Conservation (phyloP, 2,888 invertebrate species). For the Rhyacophila evoluta region DNA sequence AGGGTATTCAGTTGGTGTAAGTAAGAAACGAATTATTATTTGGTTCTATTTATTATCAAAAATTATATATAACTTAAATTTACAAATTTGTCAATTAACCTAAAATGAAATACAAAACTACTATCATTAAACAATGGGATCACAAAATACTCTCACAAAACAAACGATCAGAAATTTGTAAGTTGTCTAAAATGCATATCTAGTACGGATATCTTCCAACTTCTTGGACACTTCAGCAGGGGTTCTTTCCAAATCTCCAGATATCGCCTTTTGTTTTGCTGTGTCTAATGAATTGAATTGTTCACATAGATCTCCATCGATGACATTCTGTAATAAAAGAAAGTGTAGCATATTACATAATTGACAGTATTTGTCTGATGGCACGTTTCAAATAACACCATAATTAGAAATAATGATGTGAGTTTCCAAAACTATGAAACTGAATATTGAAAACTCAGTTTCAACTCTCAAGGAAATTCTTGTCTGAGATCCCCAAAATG, state of each 20-base stretch:
- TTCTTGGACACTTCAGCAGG: conserved; percentile 98
- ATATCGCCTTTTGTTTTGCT: conserved; percentile 93
- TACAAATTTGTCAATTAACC: neutral
- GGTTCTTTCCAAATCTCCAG: conserved; percentile 93
- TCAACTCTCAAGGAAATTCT: conserved; percentile 67
- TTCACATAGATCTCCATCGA: conserved; percentile 99
- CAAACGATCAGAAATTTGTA: neutral
- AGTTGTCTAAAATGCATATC: conserved; percentile 92
- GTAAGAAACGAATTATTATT: neutral
- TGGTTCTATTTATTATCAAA: neutral
- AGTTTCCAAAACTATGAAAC: conserved; percentile 66
- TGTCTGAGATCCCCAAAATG: conserved; percentile 55
- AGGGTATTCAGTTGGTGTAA: neutral
- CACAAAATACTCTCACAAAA: neutral
- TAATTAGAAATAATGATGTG: conserved; percentile 57
- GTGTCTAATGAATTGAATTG: conserved; percentile 97
- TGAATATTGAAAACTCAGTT: conserved; percentile 56
- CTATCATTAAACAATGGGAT: neutral
- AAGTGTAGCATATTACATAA: neutral
- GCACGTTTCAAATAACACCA: neutral
- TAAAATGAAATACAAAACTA: neutral
- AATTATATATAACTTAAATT: neutral
- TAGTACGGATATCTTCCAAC: conserved; percentile 97
- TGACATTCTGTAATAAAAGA: conserved; percentile 83
- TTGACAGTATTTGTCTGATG: neutral